Evolutionary conservation across 2,888 invertebrate genomes (phyloP).

Genomic region (Griposia aprilina): DNA sequence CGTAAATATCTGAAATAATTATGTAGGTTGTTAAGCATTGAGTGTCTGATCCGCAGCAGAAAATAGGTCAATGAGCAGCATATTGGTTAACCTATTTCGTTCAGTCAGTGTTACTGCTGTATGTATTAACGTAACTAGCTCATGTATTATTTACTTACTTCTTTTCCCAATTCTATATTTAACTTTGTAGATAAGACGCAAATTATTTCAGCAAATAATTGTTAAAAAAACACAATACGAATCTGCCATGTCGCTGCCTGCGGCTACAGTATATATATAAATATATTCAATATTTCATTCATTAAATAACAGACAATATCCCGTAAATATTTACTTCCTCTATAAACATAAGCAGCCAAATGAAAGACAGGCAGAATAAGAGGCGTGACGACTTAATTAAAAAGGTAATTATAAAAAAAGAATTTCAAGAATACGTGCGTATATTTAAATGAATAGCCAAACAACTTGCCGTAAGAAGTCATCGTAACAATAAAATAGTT

Average conservation of each 20-base stretch:
- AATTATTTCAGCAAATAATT: not conserved
- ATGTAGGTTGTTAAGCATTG: not conserved
- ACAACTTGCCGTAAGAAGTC: not conserved
- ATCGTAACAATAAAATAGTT: not conserved
- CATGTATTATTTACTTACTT: slow-evolving; percentile 21
- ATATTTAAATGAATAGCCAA: not conserved
- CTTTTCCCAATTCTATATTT: not conserved
- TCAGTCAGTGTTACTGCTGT: slow-evolving; percentile 10
- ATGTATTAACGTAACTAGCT: not conserved
- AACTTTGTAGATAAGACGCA: not conserved
- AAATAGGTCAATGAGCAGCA: slow-evolving; percentile 29
- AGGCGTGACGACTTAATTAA: not conserved
- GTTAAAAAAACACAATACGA: not conserved
- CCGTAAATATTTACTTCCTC: not conserved
- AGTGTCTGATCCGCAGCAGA: not conserved
- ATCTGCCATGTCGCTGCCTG: not conserved
- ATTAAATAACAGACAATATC: not conserved
- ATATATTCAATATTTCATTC: not conserved
- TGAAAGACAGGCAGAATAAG: not conserved
- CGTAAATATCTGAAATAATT: not conserved
- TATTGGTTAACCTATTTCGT: slow-evolving; percentile 23
- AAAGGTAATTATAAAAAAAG: not conserved
- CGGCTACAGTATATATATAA: too few species aligned
- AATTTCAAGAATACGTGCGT: not conserved
- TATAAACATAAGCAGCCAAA: not conserved